Evolutionary conservation across 2,888 invertebrate genomes (phyloP).

Genomic region (Agrotis exclamationis): DNA sequence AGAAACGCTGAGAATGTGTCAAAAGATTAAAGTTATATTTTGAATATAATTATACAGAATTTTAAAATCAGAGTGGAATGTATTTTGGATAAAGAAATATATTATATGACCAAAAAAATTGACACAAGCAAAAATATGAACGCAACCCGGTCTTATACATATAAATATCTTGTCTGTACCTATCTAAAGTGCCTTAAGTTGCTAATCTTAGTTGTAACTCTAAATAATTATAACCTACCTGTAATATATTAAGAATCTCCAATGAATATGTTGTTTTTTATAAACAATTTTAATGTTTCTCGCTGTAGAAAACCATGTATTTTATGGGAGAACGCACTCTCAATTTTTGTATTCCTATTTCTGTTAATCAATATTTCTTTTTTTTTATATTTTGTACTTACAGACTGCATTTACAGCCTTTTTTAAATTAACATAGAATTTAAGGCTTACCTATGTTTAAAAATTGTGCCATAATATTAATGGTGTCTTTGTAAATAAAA

Average conservation of each 20-base stretch:
- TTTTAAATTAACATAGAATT: slow-evolving; percentile 42
- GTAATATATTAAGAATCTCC: slow-evolving; percentile 9
- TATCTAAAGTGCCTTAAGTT: slow-evolving; percentile 50
- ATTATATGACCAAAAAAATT: too few relatives aligned
- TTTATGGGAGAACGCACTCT: neutral
- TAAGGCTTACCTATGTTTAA: slow-evolving; percentile 50
- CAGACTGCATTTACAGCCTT: slow-evolving; percentile 69
- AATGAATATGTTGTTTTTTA: slow-evolving; percentile 7
- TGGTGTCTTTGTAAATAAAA: slow-evolving; percentile 70
- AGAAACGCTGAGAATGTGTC: neutral
- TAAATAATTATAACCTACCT: slow-evolving; percentile 6
- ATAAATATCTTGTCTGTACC: slow-evolving; percentile 14
- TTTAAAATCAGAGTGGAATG: too few relatives aligned
- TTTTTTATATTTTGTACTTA: slow-evolving; percentile 49
- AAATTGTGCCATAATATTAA: slow-evolving; percentile 58
- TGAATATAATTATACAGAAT: neutral
- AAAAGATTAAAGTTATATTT: neutral
- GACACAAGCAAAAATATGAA: neutral
- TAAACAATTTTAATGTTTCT: neutral
- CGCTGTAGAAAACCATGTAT: neutral
- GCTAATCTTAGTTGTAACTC: slow-evolving; percentile 23
- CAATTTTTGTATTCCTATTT: slow-evolving; percentile 16
- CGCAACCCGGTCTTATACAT: slow-evolving; percentile 12
- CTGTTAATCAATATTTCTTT: neutral
- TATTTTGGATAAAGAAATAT: too few relatives aligned